These are phyloP conservation scores for Ifrita kowaldi DNA, from an alignment of 2,113 vertebrate species.

Conservation along the genomic window DNA sequence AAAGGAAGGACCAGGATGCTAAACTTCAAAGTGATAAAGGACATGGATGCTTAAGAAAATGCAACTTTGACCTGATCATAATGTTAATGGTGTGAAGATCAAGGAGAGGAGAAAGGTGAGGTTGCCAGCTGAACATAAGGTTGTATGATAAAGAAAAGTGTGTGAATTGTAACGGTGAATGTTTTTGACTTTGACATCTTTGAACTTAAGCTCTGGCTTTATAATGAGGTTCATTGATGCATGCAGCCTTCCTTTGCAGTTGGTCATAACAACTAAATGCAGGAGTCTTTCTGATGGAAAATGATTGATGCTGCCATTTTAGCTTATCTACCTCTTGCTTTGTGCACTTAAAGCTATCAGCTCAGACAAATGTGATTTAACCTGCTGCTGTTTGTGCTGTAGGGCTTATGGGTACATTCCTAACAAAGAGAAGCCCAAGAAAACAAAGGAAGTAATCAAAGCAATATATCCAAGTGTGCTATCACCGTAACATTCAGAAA, in stretches of 20 bases:
- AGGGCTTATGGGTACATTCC: background rate
- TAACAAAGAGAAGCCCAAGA: background rate
- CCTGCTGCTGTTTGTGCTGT: background rate
- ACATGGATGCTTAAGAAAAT: background rate
- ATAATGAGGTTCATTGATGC: background rate
- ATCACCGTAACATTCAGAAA: background rate
- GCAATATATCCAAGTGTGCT: background rate
- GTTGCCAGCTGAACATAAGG: background rate
- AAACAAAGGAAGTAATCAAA: conserved; percentile 15
- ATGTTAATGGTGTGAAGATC: conserved; percentile 24
- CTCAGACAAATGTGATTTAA: background rate
- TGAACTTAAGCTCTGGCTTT: background rate
- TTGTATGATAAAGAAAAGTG: background rate
- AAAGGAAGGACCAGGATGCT: background rate
- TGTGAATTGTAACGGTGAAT: background rate
- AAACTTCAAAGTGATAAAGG: background rate
- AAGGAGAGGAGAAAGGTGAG: conserved; percentile 35
- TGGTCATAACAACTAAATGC: background rate
- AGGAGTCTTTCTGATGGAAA: background rate
- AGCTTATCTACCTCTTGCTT: conserved; percentile 9
- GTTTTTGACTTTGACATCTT: background rate
- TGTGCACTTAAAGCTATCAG: background rate
- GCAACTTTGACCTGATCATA: background rate
- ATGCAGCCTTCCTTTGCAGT: background rate
- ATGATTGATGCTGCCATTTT: background rate